phyloP scores from a whole-genome alignment of 2,113 vertebrate species.

The Naja naja region DNA sequence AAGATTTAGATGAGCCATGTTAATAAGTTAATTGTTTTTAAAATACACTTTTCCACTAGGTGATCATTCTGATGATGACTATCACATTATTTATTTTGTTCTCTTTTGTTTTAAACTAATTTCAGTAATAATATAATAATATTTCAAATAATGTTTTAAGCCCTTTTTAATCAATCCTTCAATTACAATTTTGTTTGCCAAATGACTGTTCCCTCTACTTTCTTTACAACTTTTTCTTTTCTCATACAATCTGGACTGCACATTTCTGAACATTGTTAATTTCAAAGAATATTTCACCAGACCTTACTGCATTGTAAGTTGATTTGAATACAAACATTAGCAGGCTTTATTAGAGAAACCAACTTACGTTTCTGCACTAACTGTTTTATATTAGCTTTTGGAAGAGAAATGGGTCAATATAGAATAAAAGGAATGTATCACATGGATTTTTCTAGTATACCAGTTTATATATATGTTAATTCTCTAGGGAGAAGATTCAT shows the following conservation, averaged over 20 bases:
- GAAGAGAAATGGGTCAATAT: neutral
- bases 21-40: conserved; percentile 15
- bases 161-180: neutral
- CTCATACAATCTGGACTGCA: neutral
- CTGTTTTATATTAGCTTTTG: neutral
- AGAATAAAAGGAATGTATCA: neutral
- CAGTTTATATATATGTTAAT: conserved; percentile 15
- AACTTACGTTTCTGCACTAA: neutral
- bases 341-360: neutral
- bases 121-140: neutral
- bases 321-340: neutral
- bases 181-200: neutral
- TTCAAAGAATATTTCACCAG: neutral
- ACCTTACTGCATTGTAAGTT: neutral
- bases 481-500: conserved; percentile 95
- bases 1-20: neutral
- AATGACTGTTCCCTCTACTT: neutral
- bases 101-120: neutral
- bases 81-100: conserved; percentile 42
- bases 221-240: neutral
- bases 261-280: neutral
- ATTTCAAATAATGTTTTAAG: neutral
- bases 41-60: conserved; percentile 26
- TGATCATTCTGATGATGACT: conserved; percentile 44
- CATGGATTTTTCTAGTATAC: neutral